phyloP scores from a whole-genome alignment of 2,113 vertebrate genomes.

The Pristiophorus japonicus region DNA sequence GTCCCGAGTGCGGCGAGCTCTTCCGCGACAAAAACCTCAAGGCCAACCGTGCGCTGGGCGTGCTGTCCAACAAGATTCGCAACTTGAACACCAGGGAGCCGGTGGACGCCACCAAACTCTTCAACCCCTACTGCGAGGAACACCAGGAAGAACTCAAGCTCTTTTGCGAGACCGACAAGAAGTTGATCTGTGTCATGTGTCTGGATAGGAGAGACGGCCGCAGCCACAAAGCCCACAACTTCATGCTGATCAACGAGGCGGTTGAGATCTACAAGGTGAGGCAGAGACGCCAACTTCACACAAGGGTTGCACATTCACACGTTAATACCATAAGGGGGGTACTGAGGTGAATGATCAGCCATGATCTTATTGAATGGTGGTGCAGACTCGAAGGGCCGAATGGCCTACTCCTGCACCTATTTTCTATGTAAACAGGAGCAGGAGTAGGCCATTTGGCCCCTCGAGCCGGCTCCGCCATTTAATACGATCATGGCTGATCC shows the following conservation, averaged over 20 bases:
- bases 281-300: no score
- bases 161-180: constrained; percentile 22
- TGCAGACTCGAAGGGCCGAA: no score
- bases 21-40: neutral
- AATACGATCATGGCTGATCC: no score
- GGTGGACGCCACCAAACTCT: neutral
- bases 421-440: no score
- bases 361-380: no score
- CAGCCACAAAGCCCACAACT: constrained; percentile 11
- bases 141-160: constrained; percentile 27
- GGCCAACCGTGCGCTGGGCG: neutral
- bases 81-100: neutral
- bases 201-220: neutral
- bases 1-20: neutral
- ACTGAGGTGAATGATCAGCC: no score
- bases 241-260: neutral
- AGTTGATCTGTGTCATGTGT: constrained; percentile 21
- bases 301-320: no score
- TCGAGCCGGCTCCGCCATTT: no score
- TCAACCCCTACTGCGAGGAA: neutral
- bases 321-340: no score
- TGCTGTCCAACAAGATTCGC: neutral
- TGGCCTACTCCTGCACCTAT: no score
- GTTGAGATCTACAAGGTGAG: constrained; percentile 17
- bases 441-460: no score